Base-by-base conservation (phyloP, 2,888 invertebrate species). In the Lochmaea crataegi region DNA sequence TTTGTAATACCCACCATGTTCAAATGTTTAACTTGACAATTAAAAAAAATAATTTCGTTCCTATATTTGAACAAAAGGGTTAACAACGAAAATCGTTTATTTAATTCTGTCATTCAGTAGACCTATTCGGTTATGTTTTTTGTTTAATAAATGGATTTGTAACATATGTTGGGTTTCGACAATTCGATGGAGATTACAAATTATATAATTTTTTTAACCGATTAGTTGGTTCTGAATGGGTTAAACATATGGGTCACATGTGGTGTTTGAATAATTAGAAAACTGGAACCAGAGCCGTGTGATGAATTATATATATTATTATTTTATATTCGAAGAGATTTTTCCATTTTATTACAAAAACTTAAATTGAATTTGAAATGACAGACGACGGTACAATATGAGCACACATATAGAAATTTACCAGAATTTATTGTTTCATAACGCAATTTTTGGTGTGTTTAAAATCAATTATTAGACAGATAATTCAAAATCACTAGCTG, bases 91-190 rank as follows among this genome's bases (percentile, higher is more conserved):
- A 63, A 71, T 67, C 67, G 57, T 66, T 71, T 66, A 26, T 67
- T 63, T 42, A 64, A 66, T 71, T 75, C 71, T 64, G 65, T 71
- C 65, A 71, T 61, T 68, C 18, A 38, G 51, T 41, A 53, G 69
- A 69, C 48, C 32, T 53, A 63, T 63, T 18, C 63, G 63, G 63
- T 63, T 69, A 69, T 63, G 69, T 63, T 41, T 63, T 68, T 68
- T 68, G 48, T 68, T 60, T 64, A 65, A 69, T 41, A 63, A 79
- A 79, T 77, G 74, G 74, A 76, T 76, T 73, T 76, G 75, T 77
- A 77, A 76, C 78, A 79, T 79, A 73, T 79, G 78, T 73, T 76
- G 61, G 66, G 60, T 18, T 70, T 73, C 58, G 53, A 71, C 38
- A 57, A 57, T 57, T 67, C 57, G 22, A 14, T 57, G 63, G 45